phyloP scores from a whole-genome alignment of 2,113 vertebrate genomes.

The Callospermophilus lateralis region DNA sequence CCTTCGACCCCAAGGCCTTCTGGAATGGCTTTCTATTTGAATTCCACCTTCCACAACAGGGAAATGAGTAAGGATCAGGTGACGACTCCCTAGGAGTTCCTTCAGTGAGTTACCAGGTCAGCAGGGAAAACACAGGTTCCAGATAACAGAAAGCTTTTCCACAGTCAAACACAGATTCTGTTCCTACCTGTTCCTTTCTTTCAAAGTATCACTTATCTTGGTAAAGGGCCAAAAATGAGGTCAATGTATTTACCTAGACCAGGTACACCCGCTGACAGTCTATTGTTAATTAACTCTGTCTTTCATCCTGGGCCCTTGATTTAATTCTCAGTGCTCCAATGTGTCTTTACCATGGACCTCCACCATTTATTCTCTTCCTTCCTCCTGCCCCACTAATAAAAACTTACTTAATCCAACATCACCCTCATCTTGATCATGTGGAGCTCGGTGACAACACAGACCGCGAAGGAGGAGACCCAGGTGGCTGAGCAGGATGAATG shows the following conservation, averaged over 20 bases:
- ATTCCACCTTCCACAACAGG: neutral
- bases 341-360: neutral
- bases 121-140: neutral
- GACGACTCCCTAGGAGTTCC: neutral
- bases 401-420: constrained; percentile 95
- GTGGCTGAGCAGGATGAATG: constrained; percentile 94
- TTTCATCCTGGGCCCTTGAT: neutral
- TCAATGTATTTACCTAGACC: neutral
- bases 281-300: neutral
- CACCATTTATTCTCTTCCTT: constrained; percentile 8
- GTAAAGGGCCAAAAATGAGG: neutral
- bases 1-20: neutral
- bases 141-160: neutral
- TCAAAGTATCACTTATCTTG: neutral
- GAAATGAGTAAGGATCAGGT: neutral
- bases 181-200: neutral
- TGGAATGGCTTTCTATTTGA: neutral
- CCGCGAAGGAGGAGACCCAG: constrained; percentile 87
- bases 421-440: constrained; percentile 88
- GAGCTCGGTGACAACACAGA: constrained; percentile 86
- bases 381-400: neutral
- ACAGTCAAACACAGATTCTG: neutral
- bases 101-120: neutral
- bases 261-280: neutral
- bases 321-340: neutral